Evolutionary conservation across 2,797 vertebrate species (phyloP).

Genomic region (Sebastolobus alascanus): DNA sequence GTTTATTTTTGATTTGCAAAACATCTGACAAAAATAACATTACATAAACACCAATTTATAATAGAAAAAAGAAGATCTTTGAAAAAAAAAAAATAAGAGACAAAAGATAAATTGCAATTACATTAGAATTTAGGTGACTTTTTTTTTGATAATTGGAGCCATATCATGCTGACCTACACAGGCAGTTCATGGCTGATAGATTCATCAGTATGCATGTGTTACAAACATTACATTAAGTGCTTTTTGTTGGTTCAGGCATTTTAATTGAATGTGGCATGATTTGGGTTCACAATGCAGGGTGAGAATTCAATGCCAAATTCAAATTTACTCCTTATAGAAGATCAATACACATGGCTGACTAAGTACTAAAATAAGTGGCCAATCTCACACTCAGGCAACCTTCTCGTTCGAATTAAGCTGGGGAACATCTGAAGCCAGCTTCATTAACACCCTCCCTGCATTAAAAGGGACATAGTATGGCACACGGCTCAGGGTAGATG

Average conservation of each 20-base stretch:
- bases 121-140: slow-evolving; percentile 79
- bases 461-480: slow-evolving; percentile 65
- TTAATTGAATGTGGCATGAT: slow-evolving; percentile 67
- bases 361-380: slow-evolving; percentile 49
- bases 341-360: slow-evolving; percentile 43
- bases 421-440: slow-evolving; percentile 63
- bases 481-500: slow-evolving; percentile 69
- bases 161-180: slow-evolving; percentile 71
- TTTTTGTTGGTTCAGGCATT: slow-evolving; percentile 78
- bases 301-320: slow-evolving; percentile 67
- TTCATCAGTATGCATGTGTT: slow-evolving; percentile 76
- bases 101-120: slow-evolving; percentile 79
- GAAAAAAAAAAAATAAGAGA: slow-evolving; percentile 71
- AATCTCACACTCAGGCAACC: slow-evolving; percentile 47
- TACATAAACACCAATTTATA: slow-evolving; percentile 84
- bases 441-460: slow-evolving; percentile 49
- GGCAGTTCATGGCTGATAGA: slow-evolving; percentile 76
- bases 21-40: slow-evolving; percentile 85
- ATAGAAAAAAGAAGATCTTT: slow-evolving; percentile 80
- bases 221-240: slow-evolving; percentile 79
- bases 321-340: slow-evolving; percentile 41
- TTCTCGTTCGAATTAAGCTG: slow-evolving; percentile 41
- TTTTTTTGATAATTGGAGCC: slow-evolving; percentile 73
- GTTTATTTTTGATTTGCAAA: slow-evolving; percentile 88
- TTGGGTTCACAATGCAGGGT: slow-evolving; percentile 70